These are phyloP conservation scores for Platysternon megacephalum DNA, from an alignment of 2,113 vertebrate species.

Conservation along the genomic window DNA sequence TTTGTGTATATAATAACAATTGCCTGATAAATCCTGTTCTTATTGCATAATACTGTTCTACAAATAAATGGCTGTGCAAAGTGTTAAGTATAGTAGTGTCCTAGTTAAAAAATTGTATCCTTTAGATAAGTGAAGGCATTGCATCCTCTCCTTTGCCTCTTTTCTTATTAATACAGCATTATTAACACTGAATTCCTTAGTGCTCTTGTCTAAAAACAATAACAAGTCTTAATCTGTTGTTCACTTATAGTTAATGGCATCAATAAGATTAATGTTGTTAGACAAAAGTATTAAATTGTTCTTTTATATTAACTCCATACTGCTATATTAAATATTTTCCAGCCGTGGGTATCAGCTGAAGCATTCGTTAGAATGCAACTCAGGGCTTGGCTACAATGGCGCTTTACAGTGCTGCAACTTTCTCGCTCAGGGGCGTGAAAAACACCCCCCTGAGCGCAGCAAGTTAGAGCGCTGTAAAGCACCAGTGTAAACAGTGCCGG, in stretches of 20 bases:
- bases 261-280: too few relatives aligned
- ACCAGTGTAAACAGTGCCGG: too few relatives aligned
- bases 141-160: fast-evolving
- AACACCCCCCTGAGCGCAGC: too few relatives aligned
- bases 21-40: neutral
- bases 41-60: neutral
- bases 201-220: neutral
- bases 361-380: too few relatives aligned
- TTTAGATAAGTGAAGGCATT: neutral
- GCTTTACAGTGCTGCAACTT: too few relatives aligned
- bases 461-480: too few relatives aligned
- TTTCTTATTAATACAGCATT: neutral
- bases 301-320: too few relatives aligned
- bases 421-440: too few relatives aligned
- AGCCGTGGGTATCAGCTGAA: too few relatives aligned
- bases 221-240: neutral
- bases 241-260: neutral
- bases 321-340: too few relatives aligned
- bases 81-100: neutral
- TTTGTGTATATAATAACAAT: neutral
- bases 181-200: neutral
- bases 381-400: too few relatives aligned
- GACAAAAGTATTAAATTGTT: too few relatives aligned
- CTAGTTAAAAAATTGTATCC: neutral
- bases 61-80: neutral